Base-by-base conservation (phyloP, 1,140 invertebrate species). In the Panulirus ornatus region DNA sequence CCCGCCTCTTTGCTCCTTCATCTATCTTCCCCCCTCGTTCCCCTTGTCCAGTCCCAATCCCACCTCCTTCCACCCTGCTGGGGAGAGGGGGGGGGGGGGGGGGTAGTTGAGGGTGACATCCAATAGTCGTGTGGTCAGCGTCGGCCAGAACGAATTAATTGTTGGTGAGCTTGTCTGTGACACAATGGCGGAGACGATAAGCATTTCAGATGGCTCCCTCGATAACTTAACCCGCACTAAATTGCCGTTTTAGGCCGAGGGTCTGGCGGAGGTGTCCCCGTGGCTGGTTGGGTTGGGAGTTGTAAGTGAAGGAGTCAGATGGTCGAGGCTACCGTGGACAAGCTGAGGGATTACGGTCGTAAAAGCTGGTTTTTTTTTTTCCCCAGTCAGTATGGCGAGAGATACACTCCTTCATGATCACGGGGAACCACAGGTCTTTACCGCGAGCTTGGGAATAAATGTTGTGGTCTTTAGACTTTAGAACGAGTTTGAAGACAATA, bases 201-300 rank as follows among this genome's bases (percentile, higher is more conserved):
- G 81, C 8, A n/a, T 22, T 1, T 27, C n/a, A 6, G 81, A 83
- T 83, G 58, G 16, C 54, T 66, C 19, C 6, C 34, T 42, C 19
- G 81, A 83, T 83, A 83, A 70, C 58, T 66, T 42, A 66, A 83
- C 78, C 44, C 40, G 47, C 19, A 34, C 44, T 81, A 81, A 54
- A 81, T 54, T 51, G 78, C 47, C 27, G 27, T 38, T 54, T 2
- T 34, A 34, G 27, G 70, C 14, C 14, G 38, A 19, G 11, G 38
- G 73, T n/a, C 5, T 76, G 16, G 73, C 22, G 70, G 14, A 73
- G 70, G 38, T 19, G 63, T n/a, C n/a, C n/a, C n/a, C n/a, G n/a
- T n/a, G 14, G 38, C 40, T 34, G 9, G 22, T 16, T 19, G 16
- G 73, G 73, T 42, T 14, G 36, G 30, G 44, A 30, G 40, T 30